Percentiles rank a stretch among this genome's conserved stretches.
Evolutionary conservation across 2,113 vertebrate species (phyloP).

Genomic region (Oreotragus oreotragus): DNA sequence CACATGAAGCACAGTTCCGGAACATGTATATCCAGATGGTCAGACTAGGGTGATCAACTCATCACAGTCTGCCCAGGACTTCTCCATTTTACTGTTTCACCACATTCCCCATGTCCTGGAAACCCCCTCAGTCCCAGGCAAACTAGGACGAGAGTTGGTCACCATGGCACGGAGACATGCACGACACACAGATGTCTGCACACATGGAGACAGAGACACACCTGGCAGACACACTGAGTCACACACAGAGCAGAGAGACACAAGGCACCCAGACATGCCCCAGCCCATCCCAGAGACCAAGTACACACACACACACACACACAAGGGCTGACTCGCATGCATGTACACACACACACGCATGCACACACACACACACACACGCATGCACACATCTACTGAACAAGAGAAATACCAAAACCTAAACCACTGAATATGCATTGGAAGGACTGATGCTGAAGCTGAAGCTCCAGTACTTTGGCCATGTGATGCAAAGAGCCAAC

Average conservation of each 20-base stretch:
- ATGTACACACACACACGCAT: too few species aligned
- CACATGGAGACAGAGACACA: not conserved
- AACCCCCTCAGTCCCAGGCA: not conserved
- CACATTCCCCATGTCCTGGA: not conserved
- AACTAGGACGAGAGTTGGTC: not conserved
- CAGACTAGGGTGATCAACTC: not conserved
- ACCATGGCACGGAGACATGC: not conserved
- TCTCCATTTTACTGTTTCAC: not conserved
- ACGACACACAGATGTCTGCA: not conserved
- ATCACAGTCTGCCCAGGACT: not conserved
- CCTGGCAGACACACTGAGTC: not conserved
- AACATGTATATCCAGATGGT: accelerated
- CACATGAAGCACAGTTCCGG: accelerated
- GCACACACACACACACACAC: too few species aligned
- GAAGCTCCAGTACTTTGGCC: not conserved
- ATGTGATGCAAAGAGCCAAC: not conserved
- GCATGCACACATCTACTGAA: not conserved
- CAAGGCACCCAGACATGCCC: not conserved
- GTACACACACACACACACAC: not conserved
- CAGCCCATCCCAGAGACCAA: not conserved
- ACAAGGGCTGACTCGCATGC: too few species aligned
- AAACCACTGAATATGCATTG: not conserved
- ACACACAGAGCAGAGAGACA: not conserved
- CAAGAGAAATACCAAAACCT: not conserved
- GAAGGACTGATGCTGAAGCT: not conserved